phyloP scores from a whole-genome alignment of 2,888 invertebrate genomes.

The Nomada lathburiana region DNA sequence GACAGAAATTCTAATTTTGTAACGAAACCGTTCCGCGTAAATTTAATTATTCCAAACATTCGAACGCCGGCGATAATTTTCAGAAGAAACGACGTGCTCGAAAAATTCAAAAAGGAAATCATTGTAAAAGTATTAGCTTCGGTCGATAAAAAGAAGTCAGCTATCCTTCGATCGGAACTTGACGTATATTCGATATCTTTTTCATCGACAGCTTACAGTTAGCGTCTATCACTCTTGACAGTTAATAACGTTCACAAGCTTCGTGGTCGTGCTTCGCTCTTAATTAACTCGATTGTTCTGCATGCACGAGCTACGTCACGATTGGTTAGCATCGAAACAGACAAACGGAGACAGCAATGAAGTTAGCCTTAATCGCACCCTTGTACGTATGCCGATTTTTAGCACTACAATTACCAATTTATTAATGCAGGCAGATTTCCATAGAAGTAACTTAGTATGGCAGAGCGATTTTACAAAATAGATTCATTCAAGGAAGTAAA shows the following conservation, averaged over 20 bases:
- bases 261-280: conserved; percentile 6
- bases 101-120: too few species aligned
- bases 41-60: too few species aligned
- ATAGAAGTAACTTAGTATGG: too few species aligned
- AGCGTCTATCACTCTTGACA: background rate
- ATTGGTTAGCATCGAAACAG: background rate
- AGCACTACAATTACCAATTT: background rate
- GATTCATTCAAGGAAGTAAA: too few species aligned
- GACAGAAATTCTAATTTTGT: too few species aligned
- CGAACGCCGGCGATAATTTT: background rate
- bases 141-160: background rate
- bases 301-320: background rate
- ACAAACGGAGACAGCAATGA: background rate
- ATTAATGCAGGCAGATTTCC: too few species aligned
- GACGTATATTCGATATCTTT: background rate
- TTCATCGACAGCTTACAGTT: background rate
- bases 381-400: background rate
- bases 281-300: conserved; percentile 22
- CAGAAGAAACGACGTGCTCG: background rate
- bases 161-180: background rate
- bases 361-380: background rate
- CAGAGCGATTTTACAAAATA: too few species aligned
- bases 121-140: background rate
- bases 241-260: background rate
- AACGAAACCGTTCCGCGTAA: too few species aligned